Base-by-base conservation (phyloP, 35 echinoderm and acorn worm genomes). In the Diadema setosum region DNA sequence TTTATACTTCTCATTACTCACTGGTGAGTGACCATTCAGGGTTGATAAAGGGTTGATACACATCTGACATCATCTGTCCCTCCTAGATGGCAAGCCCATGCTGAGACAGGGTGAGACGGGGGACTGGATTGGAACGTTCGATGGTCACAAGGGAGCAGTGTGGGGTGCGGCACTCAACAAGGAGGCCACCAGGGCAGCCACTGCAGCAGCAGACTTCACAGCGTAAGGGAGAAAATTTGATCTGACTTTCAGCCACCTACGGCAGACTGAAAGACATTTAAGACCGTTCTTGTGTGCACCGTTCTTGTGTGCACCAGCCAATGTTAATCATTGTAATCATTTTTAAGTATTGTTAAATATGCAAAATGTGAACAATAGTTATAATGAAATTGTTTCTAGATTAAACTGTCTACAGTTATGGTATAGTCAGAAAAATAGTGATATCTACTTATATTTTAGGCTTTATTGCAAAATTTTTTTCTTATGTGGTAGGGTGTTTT, bases 81-180 rank as follows among this genome's bases (percentile, higher is more conserved):
- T n/a, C 48, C 78, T 42, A 97, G 95, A 97, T 93, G 91, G 95
- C 30, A 94, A 97, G 57, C 95, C 95, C 3, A 97, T 97, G 95
- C 61, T 97, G 24, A 82, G 96, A 50, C 92, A 99, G 60, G 96
- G 96, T 45, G 93, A 94, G 55, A 99, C 96, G 27, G 96, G 96
- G 18, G 96, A 99, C 61, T 99, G 96, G 96, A 78, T 99, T 44
- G 96, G 96, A 40, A 99, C 96, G 67, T 99, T 99, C 87, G 89
- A 92, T 41, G 96, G 96, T 21, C 96, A 99, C 74, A 99, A 99
- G 69, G 96, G 96, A 63, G 96, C 96, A 35, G 96, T 99, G 4
- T 99, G 96, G 96, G 93, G 96, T 70, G 96, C 93, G 29, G 87
- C 92, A 46, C 84, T 99, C 0, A 99, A 94, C 46, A 69, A 58